Evolutionary conservation across 2,113 vertebrate genomes (phyloP), one percentile per base, ranked within the genome.

Genomic region (Rhynchopsitta pachyrhyncha): DNA sequence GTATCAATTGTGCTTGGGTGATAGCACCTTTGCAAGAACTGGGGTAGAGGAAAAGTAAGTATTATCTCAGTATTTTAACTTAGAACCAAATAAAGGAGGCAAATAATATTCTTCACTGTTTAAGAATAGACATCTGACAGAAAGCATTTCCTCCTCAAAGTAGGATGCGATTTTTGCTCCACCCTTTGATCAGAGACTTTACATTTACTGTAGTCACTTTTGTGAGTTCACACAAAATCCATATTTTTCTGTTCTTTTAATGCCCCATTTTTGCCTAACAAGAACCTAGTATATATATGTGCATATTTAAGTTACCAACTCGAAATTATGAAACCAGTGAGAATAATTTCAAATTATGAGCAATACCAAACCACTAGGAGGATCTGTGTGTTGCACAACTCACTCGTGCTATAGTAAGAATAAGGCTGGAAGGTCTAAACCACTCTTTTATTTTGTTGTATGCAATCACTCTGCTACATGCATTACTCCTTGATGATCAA

Each of bases 151-250:
- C 35, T 77, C 14, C 33, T 74, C 53, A 77, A 88, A 95, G 64
- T 13, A 76, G 33, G 76, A 59, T 33, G 33, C 1, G 6, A 39
- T 66, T 90, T 90, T 87, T 67, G 13, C 37, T 86, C 85, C 39
- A 66, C 37, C n/a, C 41, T 96, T 82, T 88, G 83, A 91, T 79
- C 60, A 90, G 78, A 92, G 75, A 44, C 31, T 60, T 92, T 50
- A 63, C 7, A 47, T 62, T 41, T 81, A 19, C 28, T n/a, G 27
- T 17, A 62, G 37, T 53, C 23, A 53, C 37, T 55, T 52, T 35
- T 29, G 74, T 86, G 42, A 85, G 71, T 85, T 93, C 41, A 7
- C 50, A 87, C 20, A 67, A 75, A 82, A 92, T 79, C 10, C 18
- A 60, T 27, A 17, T 9, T 80, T 93, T 76, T 33, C 8, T 20